phyloP scores from a whole-genome alignment of 2,888 invertebrate genomes.

The Diplolepis rosae region DNA sequence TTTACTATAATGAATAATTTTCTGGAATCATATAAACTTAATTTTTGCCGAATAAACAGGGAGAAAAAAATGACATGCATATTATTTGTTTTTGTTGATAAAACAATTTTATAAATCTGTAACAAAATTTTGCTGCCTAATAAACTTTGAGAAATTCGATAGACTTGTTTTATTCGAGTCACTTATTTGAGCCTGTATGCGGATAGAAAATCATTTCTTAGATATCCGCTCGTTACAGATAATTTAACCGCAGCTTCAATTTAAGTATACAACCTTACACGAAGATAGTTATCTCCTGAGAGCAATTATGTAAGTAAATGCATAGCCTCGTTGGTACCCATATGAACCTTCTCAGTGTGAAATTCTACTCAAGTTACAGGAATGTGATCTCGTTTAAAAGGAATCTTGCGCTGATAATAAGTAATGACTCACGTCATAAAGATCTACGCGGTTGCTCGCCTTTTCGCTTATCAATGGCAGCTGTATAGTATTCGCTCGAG shows the following conservation, averaged over 20 bases:
- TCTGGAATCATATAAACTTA: no score
- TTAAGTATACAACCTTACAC: slow-evolving; percentile 41
- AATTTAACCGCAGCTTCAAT: slow-evolving; percentile 44
- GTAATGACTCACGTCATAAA: slow-evolving; percentile 16
- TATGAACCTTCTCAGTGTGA: not conserved
- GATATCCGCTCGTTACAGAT: slow-evolving; percentile 39
- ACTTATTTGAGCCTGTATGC: slow-evolving; percentile 2
- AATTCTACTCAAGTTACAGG: slow-evolving; percentile 14
- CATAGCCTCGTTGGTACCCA: slow-evolving; percentile 24
- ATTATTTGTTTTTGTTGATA: no score
- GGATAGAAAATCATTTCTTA: slow-evolving; percentile 42
- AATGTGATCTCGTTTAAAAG: slow-evolving; percentile 27
- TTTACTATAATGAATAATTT: no score
- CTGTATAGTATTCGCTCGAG: not conserved
- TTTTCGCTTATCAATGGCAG: not conserved
- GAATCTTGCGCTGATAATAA: slow-evolving; percentile 15
- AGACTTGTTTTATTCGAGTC: no score
- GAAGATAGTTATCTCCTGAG: slow-evolving; percentile 42
- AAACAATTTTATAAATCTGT: no score
- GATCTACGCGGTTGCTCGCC: not conserved
- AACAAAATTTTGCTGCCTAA: no score
- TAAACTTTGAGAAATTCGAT: no score
- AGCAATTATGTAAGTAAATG: slow-evolving; percentile 46
- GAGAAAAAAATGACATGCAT: no score
- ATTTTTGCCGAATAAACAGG: no score